Evolutionary conservation across 2,113 vertebrate genomes (phyloP), one percentile per base, ranked within the genome.

Genomic region (Daboia siamensis): DNA sequence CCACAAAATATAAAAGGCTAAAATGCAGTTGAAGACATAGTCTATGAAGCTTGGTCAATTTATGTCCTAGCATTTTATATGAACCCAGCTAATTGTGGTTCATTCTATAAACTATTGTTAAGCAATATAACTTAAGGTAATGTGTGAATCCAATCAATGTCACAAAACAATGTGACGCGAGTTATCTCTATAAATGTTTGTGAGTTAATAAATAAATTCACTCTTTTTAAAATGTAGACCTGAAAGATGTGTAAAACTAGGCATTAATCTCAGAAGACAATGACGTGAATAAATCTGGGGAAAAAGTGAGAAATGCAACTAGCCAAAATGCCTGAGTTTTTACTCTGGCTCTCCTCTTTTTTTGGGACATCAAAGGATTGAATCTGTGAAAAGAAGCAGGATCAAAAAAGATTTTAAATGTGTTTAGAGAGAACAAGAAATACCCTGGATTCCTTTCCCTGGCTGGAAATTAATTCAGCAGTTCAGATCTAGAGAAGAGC

Each of bases 401-500:
- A 54, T 46, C 56, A 86, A 86, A 80, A 52, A 90, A 85, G 55
- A 61, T 57, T 61, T 92, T 61, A 92, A 90, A 57, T 90, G 52
- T 20, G 13, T 93, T 86, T 93, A 93, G 80, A 90, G 74, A 61
- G 92, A 86, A 90, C 92, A 93, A 80, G 92, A 93, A 93, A 93
- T 90, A 90, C 88, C 56, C 56, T 61, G 46, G 88, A 93, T 93
- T 90, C 92, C 88, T 64, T 48, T 86, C 88, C 23, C 64, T 24
- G 1, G 74, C 74, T 93, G 88, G 74, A 93, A 90, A 54, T 93
- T 90, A 80, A 90, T 93, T 93, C 56, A 90, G 56, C 74, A 90
- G 56, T 48, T 57, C 56, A 86, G 55, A 93, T 90, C n/a, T 57
- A 90, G n/a, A 90, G 56, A 92, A 88, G 52, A 44, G 64, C 56